These are phyloP conservation scores for Rousettus madagascariensis DNA, from an alignment of 2,797 vertebrate genomes.

Conservation along the genomic window DNA sequence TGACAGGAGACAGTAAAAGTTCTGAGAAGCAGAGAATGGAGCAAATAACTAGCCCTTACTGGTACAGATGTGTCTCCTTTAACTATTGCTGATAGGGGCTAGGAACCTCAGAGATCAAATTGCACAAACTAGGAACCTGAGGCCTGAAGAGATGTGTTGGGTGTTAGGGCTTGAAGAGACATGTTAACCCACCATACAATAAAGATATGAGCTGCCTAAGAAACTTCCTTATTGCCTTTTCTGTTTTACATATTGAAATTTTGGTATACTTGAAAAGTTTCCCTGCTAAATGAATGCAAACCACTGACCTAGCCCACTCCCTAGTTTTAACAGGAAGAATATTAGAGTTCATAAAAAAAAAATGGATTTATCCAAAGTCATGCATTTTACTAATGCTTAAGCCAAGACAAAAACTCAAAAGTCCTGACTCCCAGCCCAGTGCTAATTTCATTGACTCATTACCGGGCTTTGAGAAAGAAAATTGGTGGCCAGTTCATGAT, in stretches of 20 bases:
- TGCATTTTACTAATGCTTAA: neutral
- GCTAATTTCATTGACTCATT: neutral
- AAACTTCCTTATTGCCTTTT: neutral
- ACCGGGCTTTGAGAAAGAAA: neutral
- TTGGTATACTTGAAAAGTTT: neutral
- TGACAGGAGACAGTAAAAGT: neutral
- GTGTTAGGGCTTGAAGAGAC: neutral
- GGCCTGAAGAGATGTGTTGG: neutral
- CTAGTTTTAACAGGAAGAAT: neutral
- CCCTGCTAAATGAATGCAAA: neutral
- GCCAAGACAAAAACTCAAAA: neutral
- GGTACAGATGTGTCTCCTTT: neutral
- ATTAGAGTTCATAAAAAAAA: neutral
- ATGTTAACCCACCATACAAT: neutral
- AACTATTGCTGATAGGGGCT: neutral
- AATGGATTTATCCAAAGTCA: neutral
- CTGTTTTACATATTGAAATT: neutral
- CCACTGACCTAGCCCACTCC: neutral
- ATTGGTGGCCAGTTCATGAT: neutral
- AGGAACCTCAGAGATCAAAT: neutral
- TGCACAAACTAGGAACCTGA: neutral
- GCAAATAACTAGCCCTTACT: neutral
- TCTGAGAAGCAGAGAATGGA: neutral
- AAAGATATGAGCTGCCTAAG: neutral
- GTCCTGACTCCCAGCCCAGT: neutral